Conservation (phyloP, 2,113 vertebrate species). For the Dunckerocampus dactyliophorus region DNA sequence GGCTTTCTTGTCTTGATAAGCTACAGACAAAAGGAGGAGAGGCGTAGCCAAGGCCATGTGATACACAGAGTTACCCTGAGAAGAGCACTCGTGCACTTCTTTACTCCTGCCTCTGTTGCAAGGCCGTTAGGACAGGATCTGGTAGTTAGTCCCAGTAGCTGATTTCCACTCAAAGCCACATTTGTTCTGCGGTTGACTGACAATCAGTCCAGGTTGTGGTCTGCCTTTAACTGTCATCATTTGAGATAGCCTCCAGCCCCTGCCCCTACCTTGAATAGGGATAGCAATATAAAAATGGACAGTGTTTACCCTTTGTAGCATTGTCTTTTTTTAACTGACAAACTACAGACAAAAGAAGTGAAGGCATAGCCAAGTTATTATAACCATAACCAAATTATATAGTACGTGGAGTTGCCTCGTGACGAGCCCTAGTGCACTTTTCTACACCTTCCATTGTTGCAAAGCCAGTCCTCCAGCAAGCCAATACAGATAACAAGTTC, state of each 20-base stretch:
- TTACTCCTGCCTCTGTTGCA: too few relatives aligned
- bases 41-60: conserved; percentile 49
- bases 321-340: too few relatives aligned
- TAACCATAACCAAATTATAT: conserved; percentile 25
- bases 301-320: too few relatives aligned
- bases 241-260: too few relatives aligned
- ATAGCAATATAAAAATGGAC: too few relatives aligned
- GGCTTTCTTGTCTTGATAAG: conserved; percentile 55
- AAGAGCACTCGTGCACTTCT: conserved; percentile 22
- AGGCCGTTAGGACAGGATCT: too few relatives aligned
- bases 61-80: conserved; percentile 40
- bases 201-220: too few relatives aligned
- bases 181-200: too few relatives aligned
- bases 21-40: conserved; percentile 40
- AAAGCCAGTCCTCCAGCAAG: conserved; percentile 16
- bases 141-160: too few relatives aligned
- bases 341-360: conserved; percentile 7
- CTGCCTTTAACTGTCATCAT: too few relatives aligned
- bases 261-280: too few relatives aligned
- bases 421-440: conserved; percentile 21
- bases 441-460: conserved; percentile 18
- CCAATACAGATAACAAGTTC: conserved; percentile 17
- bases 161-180: too few relatives aligned
- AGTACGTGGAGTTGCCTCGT: conserved; percentile 32
- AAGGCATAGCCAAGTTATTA: conserved; percentile 30